phyloP scores from a whole-genome alignment of 2,888 invertebrate species.

The Hyposoter didymator region DNA sequence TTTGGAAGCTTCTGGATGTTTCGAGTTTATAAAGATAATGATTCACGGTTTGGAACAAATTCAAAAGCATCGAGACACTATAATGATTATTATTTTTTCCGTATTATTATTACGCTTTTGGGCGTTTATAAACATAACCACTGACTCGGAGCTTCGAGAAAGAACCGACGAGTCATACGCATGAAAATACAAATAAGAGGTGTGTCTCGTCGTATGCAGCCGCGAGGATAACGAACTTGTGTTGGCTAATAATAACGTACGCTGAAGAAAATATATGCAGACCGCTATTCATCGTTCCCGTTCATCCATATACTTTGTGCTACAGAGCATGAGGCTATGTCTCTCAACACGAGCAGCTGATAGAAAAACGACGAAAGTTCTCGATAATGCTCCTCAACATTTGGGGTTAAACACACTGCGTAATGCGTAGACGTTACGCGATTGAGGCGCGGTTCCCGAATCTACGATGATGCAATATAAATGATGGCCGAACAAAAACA shows the following conservation, averaged over 20 bases:
- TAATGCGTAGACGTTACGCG: too few species aligned
- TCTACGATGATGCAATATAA: not conserved
- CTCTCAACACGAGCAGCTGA: not conserved
- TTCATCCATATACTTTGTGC: constrained; percentile 6
- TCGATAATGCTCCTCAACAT: not conserved
- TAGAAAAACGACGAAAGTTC: constrained; percentile 8
- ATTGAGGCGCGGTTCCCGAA: not conserved
- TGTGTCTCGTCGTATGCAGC: not conserved
- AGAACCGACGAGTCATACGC: not conserved
- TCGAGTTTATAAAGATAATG: not conserved
- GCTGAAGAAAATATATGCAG: not conserved
- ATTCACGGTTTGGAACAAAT: not conserved
- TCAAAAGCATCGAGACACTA: not conserved
- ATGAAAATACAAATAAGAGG: not conserved
- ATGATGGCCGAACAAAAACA: not conserved
- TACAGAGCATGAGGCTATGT: not conserved
- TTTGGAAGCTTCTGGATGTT: not conserved
- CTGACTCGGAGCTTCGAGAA: not conserved
- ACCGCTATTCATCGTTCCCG: not conserved
- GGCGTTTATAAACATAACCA: not conserved
- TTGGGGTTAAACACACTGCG: not conserved
- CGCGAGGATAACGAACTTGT: constrained; percentile 6
- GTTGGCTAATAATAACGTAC: constrained; percentile 1
- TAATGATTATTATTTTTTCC: not conserved
- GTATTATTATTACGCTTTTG: not conserved